Evolutionary conservation across 2,888 invertebrate species (phyloP), one percentile per base, ranked within the genome.

Genomic region (Ophraella communa): DNA sequence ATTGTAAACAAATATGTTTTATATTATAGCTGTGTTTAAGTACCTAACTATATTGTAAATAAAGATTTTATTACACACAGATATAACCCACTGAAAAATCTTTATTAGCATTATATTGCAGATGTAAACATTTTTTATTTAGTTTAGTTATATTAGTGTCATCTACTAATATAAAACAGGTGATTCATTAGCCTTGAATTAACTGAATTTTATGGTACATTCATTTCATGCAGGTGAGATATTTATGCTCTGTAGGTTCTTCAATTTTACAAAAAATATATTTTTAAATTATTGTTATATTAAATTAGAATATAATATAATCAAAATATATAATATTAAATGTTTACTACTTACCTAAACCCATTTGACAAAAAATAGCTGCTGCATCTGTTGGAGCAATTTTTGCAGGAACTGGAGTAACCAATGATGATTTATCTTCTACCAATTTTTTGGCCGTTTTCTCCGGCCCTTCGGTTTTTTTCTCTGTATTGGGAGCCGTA

Each of bases 351-450:
- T 89, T 78, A 91, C 91, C 90, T 56, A 91, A 83, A 74, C 90
- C 90, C 86, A 90, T 89, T 80, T 88, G 87, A 79, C 88, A 87
- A 83, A 90, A 90, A 76, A 90, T 88, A 71, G 89, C 88, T 76
- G 89, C 89, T 45, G 90, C 88, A 75, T 87, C 87, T 67, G 87
- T 87, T 83, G 62, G 82, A 75, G 62, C 84, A 81, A 57, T 79
- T 78, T 68, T 73, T 23, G 62, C 55, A n/a, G n/a, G n/a, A n/a
- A n/a, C n/a, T 7, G 42, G 44, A 10, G 52, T 44, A 10, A 54
- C 23, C 20, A 56, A 20, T 30, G 49, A 49, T 23, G 64, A 42
- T 63, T 69, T 64, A 45, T 58, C 67, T 68, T 69, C 67, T 55
- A 67, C 62, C 35, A 65, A 52, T 33, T 61, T 67, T 54, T 72